These are phyloP conservation scores for Dallia pectoralis DNA, from an alignment of 2,797 vertebrate genomes.

Conservation along the genomic window DNA sequence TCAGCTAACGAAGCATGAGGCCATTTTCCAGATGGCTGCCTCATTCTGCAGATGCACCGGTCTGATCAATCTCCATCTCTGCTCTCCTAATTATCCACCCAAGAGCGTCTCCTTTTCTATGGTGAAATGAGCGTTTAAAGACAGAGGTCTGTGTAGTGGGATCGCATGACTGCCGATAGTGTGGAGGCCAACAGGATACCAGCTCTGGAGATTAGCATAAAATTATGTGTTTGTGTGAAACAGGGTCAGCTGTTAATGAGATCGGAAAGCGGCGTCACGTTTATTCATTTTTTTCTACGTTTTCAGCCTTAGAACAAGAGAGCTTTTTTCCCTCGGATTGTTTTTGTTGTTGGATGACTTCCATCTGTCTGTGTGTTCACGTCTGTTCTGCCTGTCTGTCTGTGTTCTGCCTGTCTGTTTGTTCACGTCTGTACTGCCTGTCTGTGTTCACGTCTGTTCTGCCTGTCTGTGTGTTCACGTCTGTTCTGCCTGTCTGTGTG, in stretches of 20 bases:
- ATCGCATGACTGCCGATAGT: slow-evolving; percentile 29
- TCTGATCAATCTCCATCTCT: slow-evolving; percentile 74
- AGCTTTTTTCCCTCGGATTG: background rate
- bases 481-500: background rate
- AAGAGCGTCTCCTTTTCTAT: background rate
- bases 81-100: slow-evolving; percentile 63
- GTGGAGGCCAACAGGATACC: slow-evolving; percentile 23
- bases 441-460: too few species aligned
- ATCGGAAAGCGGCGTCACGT: slow-evolving; percentile 31
- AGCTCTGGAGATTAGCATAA: slow-evolving; percentile 55
- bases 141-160: slow-evolving; percentile 20
- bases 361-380: background rate
- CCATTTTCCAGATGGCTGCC: slow-evolving; percentile 73
- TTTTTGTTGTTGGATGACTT: too few species aligned
- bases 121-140: slow-evolving; percentile 21
- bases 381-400: background rate
- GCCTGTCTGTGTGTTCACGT: background rate
- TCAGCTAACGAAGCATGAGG: slow-evolving; percentile 72
- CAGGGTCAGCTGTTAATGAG: slow-evolving; percentile 58
- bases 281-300: slow-evolving; percentile 28
- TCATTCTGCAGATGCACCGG: slow-evolving; percentile 73
- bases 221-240: slow-evolving; percentile 62
- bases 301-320: background rate
- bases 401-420: background rate
- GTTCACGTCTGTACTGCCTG: background rate